Percentiles rank a stretch among this genome's conserved stretches.
Evolutionary conservation across 1,140 invertebrate species (phyloP).

Genomic region (Hesperophylax magnus): DNA sequence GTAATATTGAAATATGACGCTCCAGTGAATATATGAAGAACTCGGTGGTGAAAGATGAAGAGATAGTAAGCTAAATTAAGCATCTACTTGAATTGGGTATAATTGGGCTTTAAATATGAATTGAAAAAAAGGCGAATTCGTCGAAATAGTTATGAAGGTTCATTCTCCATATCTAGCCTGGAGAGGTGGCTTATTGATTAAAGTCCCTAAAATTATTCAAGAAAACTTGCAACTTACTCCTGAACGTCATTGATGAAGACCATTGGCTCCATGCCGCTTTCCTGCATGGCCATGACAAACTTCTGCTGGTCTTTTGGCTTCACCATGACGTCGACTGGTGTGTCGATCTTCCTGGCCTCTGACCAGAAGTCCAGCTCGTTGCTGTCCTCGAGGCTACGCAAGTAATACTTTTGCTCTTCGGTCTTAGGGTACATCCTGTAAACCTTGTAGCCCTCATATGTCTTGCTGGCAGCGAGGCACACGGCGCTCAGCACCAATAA

Average conservation of each 20-base stretch:
- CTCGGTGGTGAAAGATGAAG: too few relatives aligned
- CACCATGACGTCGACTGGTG: constrained; percentile 62
- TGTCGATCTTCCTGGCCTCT: not conserved
- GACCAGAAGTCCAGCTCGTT: constrained; percentile 53
- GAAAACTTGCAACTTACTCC: constrained; percentile 48
- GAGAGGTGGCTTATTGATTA: too few relatives aligned
- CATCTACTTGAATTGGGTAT: too few relatives aligned
- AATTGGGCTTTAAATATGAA: too few relatives aligned
- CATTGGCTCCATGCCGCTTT: constrained; percentile 51
- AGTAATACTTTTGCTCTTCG: constrained; percentile 38
- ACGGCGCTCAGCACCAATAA: not conserved
- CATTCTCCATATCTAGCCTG: too few relatives aligned
- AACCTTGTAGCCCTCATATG: constrained; percentile 44
- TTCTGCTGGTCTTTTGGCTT: constrained; percentile 57
- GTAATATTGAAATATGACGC: too few relatives aligned
- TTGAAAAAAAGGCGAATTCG: too few relatives aligned
- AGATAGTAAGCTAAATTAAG: too few relatives aligned
- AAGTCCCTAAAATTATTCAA: too few relatives aligned
- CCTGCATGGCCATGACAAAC: constrained; percentile 56
- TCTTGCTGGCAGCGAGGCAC: constrained; percentile 3
- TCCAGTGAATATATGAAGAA: too few relatives aligned
- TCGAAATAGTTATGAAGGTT: too few relatives aligned
- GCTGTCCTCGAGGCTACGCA: constrained; percentile 4
- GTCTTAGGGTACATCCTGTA: constrained; percentile 41
- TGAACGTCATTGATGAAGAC: constrained; percentile 62